Percentiles rank a stretch among this genome's conserved stretches.
These are phyloP conservation scores for Drosophila watanabei DNA, from an alignment of 1,140 invertebrate species.

Conservation along the genomic window DNA sequence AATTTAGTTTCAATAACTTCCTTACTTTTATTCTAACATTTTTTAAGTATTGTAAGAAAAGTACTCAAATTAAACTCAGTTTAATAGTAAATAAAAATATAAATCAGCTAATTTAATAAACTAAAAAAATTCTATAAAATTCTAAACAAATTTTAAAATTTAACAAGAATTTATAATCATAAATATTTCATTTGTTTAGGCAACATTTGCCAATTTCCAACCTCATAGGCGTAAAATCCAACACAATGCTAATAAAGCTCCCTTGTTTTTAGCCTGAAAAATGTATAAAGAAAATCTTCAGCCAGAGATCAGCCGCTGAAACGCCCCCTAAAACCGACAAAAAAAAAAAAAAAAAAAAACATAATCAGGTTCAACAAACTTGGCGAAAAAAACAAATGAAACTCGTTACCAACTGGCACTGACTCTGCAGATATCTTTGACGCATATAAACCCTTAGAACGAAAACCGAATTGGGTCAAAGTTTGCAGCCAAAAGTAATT, in stretches of 20 bases:
- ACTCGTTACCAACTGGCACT: conserved; percentile 37
- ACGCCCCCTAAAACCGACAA: conserved; percentile 18
- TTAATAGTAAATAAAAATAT: background rate
- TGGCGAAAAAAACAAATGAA: conserved; percentile 19
- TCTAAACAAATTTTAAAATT: background rate
- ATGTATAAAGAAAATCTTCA: conserved; percentile 22
- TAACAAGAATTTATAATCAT: background rate
- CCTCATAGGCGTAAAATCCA: conserved; percentile 3
- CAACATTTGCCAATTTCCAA: background rate
- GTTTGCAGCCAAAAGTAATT: conserved; percentile 39
- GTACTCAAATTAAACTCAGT: accelerated
- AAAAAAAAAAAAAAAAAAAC: conserved; percentile 14
- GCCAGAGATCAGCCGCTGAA: background rate
- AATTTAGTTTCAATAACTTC: no score
- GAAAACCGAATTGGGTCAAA: conserved; percentile 46
- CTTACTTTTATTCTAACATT: no score
- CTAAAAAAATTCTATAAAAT: background rate
- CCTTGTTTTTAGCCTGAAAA: conserved; percentile 3
- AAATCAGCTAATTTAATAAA: background rate
- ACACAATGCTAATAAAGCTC: conserved; percentile 12
- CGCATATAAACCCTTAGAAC: conserved; percentile 20
- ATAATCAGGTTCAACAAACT: conserved; percentile 55
- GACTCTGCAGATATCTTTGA: conserved; percentile 39
- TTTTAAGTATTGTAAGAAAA: no score
- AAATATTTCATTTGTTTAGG: background rate